phyloP scores from a whole-genome alignment of 2,113 vertebrate species.

The Tachycineta bicolor region DNA sequence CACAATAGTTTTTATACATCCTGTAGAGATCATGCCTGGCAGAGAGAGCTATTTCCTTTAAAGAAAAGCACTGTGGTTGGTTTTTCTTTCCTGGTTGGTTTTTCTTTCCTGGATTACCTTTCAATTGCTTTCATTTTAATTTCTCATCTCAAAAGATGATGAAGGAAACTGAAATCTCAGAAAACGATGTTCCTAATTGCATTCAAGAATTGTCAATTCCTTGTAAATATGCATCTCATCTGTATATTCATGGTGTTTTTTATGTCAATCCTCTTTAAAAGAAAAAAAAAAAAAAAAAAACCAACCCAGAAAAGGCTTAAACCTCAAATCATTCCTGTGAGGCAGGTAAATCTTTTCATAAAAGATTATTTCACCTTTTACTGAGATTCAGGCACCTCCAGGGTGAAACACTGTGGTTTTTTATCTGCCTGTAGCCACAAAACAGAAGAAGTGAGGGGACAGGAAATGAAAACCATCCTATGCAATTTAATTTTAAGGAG shows the following conservation, averaged over 20 bases:
- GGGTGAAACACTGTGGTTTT: constrained; percentile 9
- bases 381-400: not conserved
- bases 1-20: not conserved
- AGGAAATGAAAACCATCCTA: constrained; percentile 59
- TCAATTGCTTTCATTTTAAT: not conserved
- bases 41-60: not conserved
- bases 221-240: not conserved
- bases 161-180: not conserved
- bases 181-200: not conserved
- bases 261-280: not conserved
- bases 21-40: not conserved
- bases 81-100: not conserved
- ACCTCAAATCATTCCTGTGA: not conserved
- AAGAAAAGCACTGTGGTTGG: not conserved
- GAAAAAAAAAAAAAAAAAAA: not conserved
- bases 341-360: constrained; percentile 37
- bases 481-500: constrained; percentile 47
- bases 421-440: constrained; percentile 13
- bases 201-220: not conserved
- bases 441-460: not conserved
- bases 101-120: not conserved
- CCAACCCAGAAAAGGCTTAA: not conserved
- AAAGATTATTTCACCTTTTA: constrained; percentile 43
- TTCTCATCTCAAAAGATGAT: not conserved
- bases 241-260: not conserved